Conservation (phyloP, 1,140 invertebrate genomes). For the Dendrolimus punctatus region DNA sequence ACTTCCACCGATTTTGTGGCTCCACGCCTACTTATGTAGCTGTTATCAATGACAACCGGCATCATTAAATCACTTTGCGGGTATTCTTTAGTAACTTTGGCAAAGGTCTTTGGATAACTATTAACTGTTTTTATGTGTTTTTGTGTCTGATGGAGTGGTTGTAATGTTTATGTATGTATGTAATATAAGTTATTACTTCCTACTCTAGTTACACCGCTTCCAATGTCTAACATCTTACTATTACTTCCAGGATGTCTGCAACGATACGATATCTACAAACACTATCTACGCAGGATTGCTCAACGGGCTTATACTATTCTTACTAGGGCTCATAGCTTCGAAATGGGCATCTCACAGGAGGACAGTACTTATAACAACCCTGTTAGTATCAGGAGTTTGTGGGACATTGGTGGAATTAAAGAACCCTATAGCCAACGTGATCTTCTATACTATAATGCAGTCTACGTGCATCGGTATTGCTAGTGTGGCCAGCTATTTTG, state of each 20-base stretch:
- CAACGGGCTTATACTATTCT: not conserved
- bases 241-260: constrained; percentile 2
- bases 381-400: not conserved
- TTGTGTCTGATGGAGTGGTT: no score
- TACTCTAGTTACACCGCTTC: no score
- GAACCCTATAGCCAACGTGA: not conserved
- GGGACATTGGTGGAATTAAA: not conserved
- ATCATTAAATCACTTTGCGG: no score
- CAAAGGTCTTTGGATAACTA: no score
- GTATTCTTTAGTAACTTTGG: no score
- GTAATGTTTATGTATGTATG: no score
- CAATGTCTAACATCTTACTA: not conserved
- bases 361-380: not conserved
- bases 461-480: not conserved
- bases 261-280: constrained; percentile 1
- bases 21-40: no score
- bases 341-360: not conserved
- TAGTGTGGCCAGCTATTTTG: constrained; percentile 3
- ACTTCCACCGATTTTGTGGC: no score
- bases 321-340: not conserved
- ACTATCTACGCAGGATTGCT: constrained; percentile 5
- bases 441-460: constrained; percentile 3
- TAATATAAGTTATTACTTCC: no score
- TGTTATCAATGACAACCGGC: no score
- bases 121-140: no score